Base-by-base conservation (phyloP, 2,888 invertebrate species). In the Biston stratarius region DNA sequence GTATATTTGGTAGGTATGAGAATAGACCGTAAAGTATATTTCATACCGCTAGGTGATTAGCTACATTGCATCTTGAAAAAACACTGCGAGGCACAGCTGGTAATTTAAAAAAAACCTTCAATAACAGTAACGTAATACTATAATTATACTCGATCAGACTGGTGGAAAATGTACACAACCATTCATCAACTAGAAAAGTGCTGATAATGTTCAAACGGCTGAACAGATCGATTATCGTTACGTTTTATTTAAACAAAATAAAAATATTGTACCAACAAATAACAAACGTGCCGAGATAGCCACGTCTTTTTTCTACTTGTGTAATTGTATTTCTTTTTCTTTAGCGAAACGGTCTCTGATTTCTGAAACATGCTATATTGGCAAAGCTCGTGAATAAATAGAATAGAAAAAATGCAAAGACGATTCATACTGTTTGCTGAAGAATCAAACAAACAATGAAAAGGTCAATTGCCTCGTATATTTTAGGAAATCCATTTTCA, bases 381-480 rank as follows among this genome's bases (percentile, higher is more conserved):
- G 51, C 33, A 45, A 53, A 48, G 59, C 48, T 44, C 33, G n/a
- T 42, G 5, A 53, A 45, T 47, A 69, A 69, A 69, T 42, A 64
- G 48, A 64, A 38, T 38, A 38, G 8, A 38, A 38, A 38, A 40
- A 56, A 65, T 60, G 58, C 63, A 67, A 67, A 68, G 48, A 40
- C 40, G 68, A 67, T 57, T 66, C 64, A 69, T 61, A 61, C 61
- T 53, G 58, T 48, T 64, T 64, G 65, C 47, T 58, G 59, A 48
- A 42, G 63, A 67, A 64, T 61, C 61, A 38, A 67, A 63, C 69
- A 69, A 72, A 74, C 65, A 65, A 67, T 69, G 56, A 42, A 67
- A 69, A 69, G 72, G 67, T 67, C 69, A 51, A 64, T 60, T 52
- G 60, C 59, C 68, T 64, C 15, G 36, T 33, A 34, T 15, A 53